These are phyloP conservation scores for Tuta absoluta DNA, from an alignment of 2,888 invertebrate species.

Conservation along the genomic window DNA sequence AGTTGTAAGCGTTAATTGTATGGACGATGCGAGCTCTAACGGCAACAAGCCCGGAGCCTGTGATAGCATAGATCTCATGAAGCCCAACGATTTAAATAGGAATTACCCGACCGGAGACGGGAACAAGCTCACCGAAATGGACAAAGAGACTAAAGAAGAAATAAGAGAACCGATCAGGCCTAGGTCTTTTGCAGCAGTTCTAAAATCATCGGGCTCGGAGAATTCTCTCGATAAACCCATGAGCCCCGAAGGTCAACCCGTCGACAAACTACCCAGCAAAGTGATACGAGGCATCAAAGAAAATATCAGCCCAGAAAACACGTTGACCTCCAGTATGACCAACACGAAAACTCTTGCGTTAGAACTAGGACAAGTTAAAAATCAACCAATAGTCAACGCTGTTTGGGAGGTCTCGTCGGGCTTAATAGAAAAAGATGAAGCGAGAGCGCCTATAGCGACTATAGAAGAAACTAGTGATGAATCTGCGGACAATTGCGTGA, in stretches of 20 bases:
- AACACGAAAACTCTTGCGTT: conserved; percentile 65
- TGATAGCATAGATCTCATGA: conserved; percentile 70
- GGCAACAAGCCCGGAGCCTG: conserved; percentile 49
- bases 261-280: conserved; percentile 79
- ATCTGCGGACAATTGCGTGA: conserved; percentile 49
- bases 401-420: conserved; percentile 54
- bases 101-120: conserved; percentile 44
- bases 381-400: conserved; percentile 46
- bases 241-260: conserved; percentile 68
- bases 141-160: conserved; percentile 19
- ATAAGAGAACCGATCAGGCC: conserved; percentile 55
- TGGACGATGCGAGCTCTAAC: conserved; percentile 50
- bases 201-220: conserved; percentile 70
- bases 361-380: conserved; percentile 61
- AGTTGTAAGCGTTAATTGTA: conserved; percentile 69
- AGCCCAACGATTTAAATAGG: conserved; percentile 68
- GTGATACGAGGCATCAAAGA: conserved; percentile 82
- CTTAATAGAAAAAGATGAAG: conserved; percentile 49
- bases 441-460: conserved; percentile 70
- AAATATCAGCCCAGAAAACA: conserved; percentile 84
- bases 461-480: conserved; percentile 70
- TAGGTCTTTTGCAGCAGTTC: conserved; percentile 70
- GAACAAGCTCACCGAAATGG: conserved; percentile 33
- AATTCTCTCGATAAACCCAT: conserved; percentile 68
- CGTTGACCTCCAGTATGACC: conserved; percentile 70